Evolutionary conservation across 2,797 vertebrate genomes (phyloP).

Genomic region (Valencia hispanica): DNA sequence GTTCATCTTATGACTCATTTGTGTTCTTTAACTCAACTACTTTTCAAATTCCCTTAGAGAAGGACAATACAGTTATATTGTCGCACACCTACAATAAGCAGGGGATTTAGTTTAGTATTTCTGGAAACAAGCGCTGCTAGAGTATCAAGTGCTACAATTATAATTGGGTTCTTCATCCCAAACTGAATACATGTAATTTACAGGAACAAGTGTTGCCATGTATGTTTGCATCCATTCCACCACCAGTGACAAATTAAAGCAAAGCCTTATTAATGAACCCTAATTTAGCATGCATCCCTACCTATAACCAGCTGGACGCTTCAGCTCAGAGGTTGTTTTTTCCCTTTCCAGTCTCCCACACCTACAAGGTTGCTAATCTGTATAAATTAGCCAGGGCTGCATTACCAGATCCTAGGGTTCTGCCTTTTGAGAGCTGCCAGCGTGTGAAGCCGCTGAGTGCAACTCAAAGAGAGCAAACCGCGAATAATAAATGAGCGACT

Average conservation of each 20-base stretch:
- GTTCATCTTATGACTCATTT: background rate
- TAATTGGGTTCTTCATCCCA: background rate
- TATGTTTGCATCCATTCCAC: background rate
- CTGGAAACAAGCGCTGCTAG: background rate
- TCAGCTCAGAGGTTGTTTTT: slow-evolving; percentile 1
- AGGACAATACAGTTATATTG: no score
- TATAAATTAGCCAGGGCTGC: slow-evolving; percentile 9
- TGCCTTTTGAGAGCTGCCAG: slow-evolving; percentile 9
- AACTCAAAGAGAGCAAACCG: slow-evolving; percentile 30
- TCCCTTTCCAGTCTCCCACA: slow-evolving; percentile 11
- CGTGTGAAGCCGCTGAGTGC: slow-evolving; percentile 20
- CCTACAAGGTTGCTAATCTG: slow-evolving; percentile 23
- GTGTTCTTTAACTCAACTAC: background rate
- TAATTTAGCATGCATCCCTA: slow-evolving; percentile 2
- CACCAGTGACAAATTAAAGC: background rate
- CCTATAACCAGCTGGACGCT: slow-evolving; percentile 3
- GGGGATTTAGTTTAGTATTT: background rate
- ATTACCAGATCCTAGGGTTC: slow-evolving; percentile 17
- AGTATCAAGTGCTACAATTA: background rate
- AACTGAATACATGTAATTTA: background rate
- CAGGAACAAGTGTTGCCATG: background rate
- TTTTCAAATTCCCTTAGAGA: no score
- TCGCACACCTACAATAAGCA: background rate
- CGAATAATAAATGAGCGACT: slow-evolving; percentile 41
- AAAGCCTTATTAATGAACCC: background rate